A percentile compares a stretch with the other conserved stretches of the same genome.
These are phyloP conservation scores for Zenarchopterus dispar DNA, from an alignment of 2,797 vertebrate species.

Conservation along the genomic window DNA sequence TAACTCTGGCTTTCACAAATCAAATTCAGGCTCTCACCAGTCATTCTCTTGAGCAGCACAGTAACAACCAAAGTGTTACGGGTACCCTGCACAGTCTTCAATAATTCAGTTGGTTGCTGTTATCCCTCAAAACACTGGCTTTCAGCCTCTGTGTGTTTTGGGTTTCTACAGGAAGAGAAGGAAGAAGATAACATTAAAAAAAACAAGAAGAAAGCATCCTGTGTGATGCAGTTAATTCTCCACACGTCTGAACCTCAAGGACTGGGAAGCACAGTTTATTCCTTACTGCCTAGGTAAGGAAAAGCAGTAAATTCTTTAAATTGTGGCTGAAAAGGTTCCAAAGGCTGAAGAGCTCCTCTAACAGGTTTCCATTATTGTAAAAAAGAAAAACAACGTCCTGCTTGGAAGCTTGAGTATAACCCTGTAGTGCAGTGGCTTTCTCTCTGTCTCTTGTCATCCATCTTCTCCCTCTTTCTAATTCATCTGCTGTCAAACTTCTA, in stretches of 20 bases:
- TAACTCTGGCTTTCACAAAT: background rate
- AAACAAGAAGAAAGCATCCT: slow-evolving; percentile 43
- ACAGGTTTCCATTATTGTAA: slow-evolving; percentile 35
- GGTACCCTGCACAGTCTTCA: background rate
- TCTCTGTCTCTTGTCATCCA: background rate
- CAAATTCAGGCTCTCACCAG: background rate
- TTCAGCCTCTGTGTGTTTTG: slow-evolving; percentile 23
- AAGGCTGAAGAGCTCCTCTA: slow-evolving; percentile 18
- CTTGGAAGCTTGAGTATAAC: slow-evolving; percentile 48
- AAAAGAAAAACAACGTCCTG: slow-evolving; percentile 16
- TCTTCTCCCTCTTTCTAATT: slow-evolving; percentile 32
- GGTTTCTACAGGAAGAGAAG: slow-evolving; percentile 43
- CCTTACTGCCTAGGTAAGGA: background rate
- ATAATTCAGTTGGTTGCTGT: background rate
- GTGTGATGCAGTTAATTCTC: slow-evolving; percentile 21
- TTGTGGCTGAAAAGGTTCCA: slow-evolving; percentile 1
- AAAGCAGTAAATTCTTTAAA: background rate
- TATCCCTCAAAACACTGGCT: background rate
- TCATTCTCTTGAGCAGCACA: background rate
- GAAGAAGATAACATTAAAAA: slow-evolving; percentile 45
- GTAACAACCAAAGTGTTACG: background rate
- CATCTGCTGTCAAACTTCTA: slow-evolving; percentile 52
- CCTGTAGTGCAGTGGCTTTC: slow-evolving; percentile 9
- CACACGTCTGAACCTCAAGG: slow-evolving; percentile 11
- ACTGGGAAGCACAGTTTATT: slow-evolving; percentile 4